Percentiles rank a stretch among this genome's conserved stretches.
Conservation (phyloP, 2,113 vertebrate species). For the Galemys pyrenaicus region DNA sequence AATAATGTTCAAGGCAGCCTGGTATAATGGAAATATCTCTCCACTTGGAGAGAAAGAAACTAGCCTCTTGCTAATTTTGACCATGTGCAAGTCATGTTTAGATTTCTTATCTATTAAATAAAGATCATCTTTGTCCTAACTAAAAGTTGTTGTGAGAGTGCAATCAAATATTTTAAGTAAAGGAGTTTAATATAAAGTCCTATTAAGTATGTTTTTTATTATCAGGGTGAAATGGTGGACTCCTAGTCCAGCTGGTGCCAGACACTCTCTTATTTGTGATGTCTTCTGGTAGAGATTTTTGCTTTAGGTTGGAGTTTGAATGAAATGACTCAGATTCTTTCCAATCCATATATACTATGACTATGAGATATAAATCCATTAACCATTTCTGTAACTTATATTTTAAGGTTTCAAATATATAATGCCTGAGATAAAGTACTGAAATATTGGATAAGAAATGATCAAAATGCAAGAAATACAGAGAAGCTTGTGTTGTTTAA, state of each 20-base stretch:
- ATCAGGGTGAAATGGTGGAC: background rate
- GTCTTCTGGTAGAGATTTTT: background rate
- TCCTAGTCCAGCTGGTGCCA: background rate
- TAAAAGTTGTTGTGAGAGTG: background rate
- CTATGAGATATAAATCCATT: background rate
- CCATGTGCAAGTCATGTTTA: background rate
- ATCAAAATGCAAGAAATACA: constrained; percentile 30
- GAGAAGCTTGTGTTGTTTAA: background rate
- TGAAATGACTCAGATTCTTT: constrained; percentile 34
- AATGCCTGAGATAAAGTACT: constrained; percentile 29
- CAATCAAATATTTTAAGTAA: constrained; percentile 41
- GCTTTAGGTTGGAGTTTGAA: constrained; percentile 27
- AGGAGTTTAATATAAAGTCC: background rate
- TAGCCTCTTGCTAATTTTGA: constrained; percentile 16
- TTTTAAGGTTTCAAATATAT: background rate
- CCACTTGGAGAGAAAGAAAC: constrained; percentile 22
- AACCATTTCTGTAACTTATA: background rate
- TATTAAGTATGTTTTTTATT: background rate
- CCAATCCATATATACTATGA: background rate
- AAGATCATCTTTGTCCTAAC: background rate
- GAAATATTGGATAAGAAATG: background rate
- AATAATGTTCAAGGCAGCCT: background rate
- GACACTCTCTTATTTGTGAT: background rate
- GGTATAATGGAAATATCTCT: background rate
- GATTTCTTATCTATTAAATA: constrained; percentile 21